Evolutionary conservation across 2,888 invertebrate species (phyloP).

Genomic region (Nipponacmea schrenckii): DNA sequence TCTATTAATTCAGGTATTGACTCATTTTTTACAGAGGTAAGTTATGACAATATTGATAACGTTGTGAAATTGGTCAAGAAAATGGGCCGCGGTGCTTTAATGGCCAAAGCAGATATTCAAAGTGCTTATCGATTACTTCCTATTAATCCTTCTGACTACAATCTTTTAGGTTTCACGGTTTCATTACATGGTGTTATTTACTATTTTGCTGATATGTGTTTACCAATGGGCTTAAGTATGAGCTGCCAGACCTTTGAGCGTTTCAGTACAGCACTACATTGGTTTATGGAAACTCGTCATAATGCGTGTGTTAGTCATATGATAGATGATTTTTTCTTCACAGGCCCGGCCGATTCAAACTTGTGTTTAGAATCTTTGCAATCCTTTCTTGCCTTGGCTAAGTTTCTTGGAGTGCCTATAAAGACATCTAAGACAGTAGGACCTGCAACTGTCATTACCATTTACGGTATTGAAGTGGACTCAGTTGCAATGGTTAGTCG

Average conservation of each 20-base stretch:
- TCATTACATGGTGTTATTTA: not conserved
- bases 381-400: not conserved
- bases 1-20: not conserved
- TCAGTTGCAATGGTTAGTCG: not conserved
- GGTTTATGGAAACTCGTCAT: not conserved
- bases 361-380: not conserved
- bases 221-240: no score
- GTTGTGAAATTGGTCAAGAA: not conserved
- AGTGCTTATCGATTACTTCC: not conserved
- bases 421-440: not conserved
- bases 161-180: not conserved
- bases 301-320: not conserved
- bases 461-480: not conserved
- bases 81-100: not conserved
- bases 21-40: not conserved
- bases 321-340: not conserved
- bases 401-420: not conserved
- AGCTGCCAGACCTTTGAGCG: not conserved
- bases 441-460: not conserved
- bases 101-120: no score
- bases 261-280: constrained; percentile 11
- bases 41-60: not conserved
- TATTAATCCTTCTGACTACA: not conserved
- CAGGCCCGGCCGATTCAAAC: not conserved
- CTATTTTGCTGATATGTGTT: not conserved